Evolutionary conservation across 1,140 invertebrate species (phyloP).

Genomic region (Papilio dardanus): DNA sequence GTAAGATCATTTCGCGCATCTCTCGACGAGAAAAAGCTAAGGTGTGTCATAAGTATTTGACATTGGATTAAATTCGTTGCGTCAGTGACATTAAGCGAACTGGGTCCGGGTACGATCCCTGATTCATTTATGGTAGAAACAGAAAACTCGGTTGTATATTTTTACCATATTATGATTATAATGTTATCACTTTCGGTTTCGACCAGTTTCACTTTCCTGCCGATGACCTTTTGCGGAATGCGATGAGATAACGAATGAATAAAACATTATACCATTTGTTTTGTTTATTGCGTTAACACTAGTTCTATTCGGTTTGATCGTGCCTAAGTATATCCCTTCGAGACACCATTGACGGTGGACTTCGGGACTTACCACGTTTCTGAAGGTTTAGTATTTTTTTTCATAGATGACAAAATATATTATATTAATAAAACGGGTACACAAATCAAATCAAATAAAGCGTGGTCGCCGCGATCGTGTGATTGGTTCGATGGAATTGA

Average conservation of each 20-base stretch:
- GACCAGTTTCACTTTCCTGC: conserved; percentile 75
- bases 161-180: conserved; percentile 54
- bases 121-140: conserved; percentile 37
- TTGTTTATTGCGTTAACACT: conserved; percentile 33
- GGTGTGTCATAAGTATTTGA: conserved; percentile 57
- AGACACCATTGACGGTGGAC: background rate
- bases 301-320: background rate
- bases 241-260: conserved; percentile 70
- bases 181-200: conserved; percentile 66
- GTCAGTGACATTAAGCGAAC: conserved; percentile 53
- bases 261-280: conserved; percentile 57
- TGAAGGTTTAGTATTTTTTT: background rate
- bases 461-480: background rate
- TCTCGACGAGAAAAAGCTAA: conserved; percentile 49
- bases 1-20: conserved; percentile 50
- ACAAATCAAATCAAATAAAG: conserved; percentile 12
- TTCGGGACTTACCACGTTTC: background rate
- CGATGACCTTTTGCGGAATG: conserved; percentile 72
- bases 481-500: conserved; percentile 47
- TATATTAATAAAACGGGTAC: background rate
- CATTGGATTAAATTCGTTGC: conserved; percentile 62
- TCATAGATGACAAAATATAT: background rate
- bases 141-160: conserved; percentile 58
- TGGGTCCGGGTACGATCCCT: conserved; percentile 51
- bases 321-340: background rate